Base-by-base conservation (phyloP, 2,797 vertebrate genomes). In the Amblyopsis hoosieri region DNA sequence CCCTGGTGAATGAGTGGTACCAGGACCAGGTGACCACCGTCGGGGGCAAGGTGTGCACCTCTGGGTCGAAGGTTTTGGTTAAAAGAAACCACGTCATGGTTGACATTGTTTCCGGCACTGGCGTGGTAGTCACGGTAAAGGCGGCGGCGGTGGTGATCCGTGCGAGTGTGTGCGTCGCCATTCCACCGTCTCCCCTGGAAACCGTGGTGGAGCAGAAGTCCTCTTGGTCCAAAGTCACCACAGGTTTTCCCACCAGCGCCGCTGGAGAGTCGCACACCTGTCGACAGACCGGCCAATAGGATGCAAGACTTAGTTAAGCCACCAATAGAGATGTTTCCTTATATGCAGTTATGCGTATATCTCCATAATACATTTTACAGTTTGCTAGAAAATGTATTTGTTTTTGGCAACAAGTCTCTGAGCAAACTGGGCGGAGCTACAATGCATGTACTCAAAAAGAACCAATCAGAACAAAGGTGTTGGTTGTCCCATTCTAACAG, bases 221-320 rank as follows among this genome's bases (percentile, higher is more conserved):
- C 0, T 76, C 60, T 4, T 71, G 31, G 0, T 69, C 4, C 37
- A 93, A 69, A 0, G 0, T 13, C 0, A 88, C 0, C 1, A 93
- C 69, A 12, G 84, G 17, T 14, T 0, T 60, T 0, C 59, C 56
- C 1, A 33, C 48, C 1, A 57, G 68, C 4, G 0, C 0, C 10
- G 0, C n/a, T 0, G 92, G 92, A 15, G 80, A 76, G 33, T 75
- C 71, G 67, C 92, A 93, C 49, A 80, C 71, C 88, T 90, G 78
- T 23, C 12, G 46, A 62, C 33, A 76, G 7, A 60, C 0, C 7
- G 23, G 56, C 12, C 37, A 13, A 9, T 47, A 45, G 12, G 48
- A 56, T 15, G 9, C 15, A 11, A 12, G 7, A 33, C 5, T 50
- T 23, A 23, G 13, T n/a, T 9, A 3, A 50, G 23, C 15, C 50